A percentile compares a stretch with the other conserved stretches of the same genome.
These are phyloP conservation scores for Aselliscus stoliczkanus DNA, from an alignment of 2,797 vertebrate species.

Conservation along the genomic window DNA sequence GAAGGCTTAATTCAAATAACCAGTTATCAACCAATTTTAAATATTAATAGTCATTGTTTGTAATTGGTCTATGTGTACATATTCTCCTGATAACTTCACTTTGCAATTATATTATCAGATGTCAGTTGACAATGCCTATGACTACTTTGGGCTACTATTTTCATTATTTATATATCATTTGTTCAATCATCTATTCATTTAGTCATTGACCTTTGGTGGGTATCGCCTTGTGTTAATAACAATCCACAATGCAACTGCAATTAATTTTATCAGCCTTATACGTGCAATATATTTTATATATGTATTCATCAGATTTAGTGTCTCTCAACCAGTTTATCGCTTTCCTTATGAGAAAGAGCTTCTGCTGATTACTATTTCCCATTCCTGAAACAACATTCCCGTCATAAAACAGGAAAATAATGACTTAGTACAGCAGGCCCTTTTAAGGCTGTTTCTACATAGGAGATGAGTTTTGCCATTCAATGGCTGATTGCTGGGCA, in stretches of 20 bases:
- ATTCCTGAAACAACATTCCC: slow-evolving; percentile 29
- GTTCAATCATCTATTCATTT: neutral
- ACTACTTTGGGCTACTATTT: neutral
- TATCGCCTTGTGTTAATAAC: neutral
- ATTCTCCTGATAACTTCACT: neutral
- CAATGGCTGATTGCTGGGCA: neutral
- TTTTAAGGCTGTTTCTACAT: slow-evolving; percentile 27
- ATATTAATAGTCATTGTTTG: neutral
- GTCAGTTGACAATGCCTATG: neutral
- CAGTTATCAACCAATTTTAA: neutral
- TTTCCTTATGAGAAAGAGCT: slow-evolving; percentile 43
- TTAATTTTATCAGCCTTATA: slow-evolving; percentile 26
- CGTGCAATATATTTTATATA: neutral
- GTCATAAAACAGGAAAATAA: slow-evolving; percentile 36
- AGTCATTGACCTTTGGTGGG: neutral
- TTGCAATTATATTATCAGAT: neutral
- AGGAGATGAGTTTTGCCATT: slow-evolving; percentile 7
- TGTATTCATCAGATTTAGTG: neutral
- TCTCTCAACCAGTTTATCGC: slow-evolving; percentile 21
- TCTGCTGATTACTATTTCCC: slow-evolving; percentile 24
- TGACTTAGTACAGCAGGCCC: neutral
- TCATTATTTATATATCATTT: neutral
- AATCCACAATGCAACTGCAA: neutral
- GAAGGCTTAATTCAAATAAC: neutral
- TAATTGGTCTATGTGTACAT: neutral